Base-by-base conservation (phyloP, 2,888 invertebrate genomes). In the Spisula solida region DNA sequence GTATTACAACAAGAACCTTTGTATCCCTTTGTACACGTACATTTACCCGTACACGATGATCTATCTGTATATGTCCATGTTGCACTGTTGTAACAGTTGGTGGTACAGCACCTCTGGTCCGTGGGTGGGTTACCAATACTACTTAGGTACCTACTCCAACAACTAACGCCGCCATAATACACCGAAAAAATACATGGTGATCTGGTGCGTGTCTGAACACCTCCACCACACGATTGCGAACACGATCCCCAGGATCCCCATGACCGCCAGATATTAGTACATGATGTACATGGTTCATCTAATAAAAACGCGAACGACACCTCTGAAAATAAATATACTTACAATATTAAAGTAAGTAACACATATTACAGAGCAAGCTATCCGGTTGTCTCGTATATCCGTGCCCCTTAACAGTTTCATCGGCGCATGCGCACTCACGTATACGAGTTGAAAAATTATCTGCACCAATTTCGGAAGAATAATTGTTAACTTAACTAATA, bases 1-100 rank as follows among this genome's bases (percentile, higher is more conserved):
- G 81, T 81, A n/a, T 81, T 48, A 56, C 81, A 81, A 18, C 81
- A 81, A 34, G 31, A 31, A 14, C 56, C 81, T 56, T 81, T 81
- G 25, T 56, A 81, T 1, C 81, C 81, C 18, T 55, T 81, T 29
- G 81, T 25, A 34, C 81, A 81, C 12, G 55, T 34, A 56, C 81
- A 81, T 29, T 31, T 48, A 25, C 81, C 81, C 1, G 29, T 56
- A 48, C 81, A 81, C 8, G 31, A 31, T 10, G 55, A 14, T 34
- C 56, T 81, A 20, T 81, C 81, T 5, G 56, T 29, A 31, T 81
- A 81, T 56, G 56, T 16, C 81, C 81, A 81, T 31, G 56, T 2
- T 31, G 51, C 81, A 31, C 81, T 56, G 31, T 81, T n/a, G 31
- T 56, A 29, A 34, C 81, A 81, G 2, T 20, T 1, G 0, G 81